Evolutionary conservation across 2,797 vertebrate species (phyloP), one percentile per base, ranked within the genome.

Genomic region (Phalanger gymnotis): DNA sequence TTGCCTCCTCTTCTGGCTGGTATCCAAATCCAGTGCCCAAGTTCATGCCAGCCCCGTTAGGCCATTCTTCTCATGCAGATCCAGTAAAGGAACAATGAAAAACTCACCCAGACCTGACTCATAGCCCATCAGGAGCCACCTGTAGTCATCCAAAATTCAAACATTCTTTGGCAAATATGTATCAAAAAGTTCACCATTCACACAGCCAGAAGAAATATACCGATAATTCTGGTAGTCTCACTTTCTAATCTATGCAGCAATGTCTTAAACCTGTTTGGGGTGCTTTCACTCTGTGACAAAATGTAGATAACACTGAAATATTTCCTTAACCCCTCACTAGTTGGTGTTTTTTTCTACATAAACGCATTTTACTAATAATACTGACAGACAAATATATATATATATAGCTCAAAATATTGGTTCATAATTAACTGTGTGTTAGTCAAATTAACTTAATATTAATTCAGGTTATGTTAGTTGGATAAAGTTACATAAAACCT

Each of bases 311-410:
- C 81, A 94, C 91, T 95, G 58, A 93, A 34, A 73, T 94, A 93
- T 95, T 92, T 95, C 54, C 55, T 92, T 73, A 95, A 97, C 51
- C 31, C 90, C 61, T 95, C 93, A 61, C 90, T 96, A 93, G 28
- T 66, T 47, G 19, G 25, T 16, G 19, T 0, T 10, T 81, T 96
- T 94, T 94, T 96, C n/a, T 81, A 81, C 94, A 92, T 96, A 96
- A 95, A 92, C 96, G 94, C 91, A 94, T 94, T 95, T 98, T 98
- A 98, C 97, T 99, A 98, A 98, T 98, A 98, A 97, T 97, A 98
- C 98, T 98, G 96, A 97, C 34, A 95, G 31, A 28, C 81, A 91
- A 91, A 87, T 66, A 90, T 81, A 81, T 96, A 98, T 92, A 55
- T 55, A 96, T 51, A 92, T 95, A 81, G n/a, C n/a, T 96, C 31